phyloP scores from a whole-genome alignment of 64 coral and sea anemone genomes.

The Montipora efflorescens region DNA sequence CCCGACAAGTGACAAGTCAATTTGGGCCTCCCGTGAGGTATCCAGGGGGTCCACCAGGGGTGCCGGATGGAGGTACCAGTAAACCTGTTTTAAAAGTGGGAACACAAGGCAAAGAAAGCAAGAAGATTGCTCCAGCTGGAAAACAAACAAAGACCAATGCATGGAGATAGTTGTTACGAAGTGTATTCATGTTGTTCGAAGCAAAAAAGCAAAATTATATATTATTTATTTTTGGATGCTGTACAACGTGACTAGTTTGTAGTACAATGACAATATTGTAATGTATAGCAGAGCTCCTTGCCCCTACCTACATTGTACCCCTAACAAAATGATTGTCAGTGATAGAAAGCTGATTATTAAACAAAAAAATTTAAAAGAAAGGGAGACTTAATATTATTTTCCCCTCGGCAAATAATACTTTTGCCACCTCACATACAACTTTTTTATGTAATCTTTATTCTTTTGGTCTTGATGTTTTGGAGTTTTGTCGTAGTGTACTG shows the following conservation, averaged over 20 bases:
- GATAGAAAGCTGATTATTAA: no score
- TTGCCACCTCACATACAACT: no score
- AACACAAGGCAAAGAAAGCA: slow-evolving; percentile 25
- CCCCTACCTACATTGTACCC: no score
- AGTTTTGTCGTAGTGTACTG: no score
- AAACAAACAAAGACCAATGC: slow-evolving; percentile 29
- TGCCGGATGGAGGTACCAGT: not conserved
- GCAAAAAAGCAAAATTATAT: slow-evolving; percentile 18
- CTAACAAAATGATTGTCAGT: not conserved
- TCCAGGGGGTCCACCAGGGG: slow-evolving; percentile 6
- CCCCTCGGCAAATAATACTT: no score
- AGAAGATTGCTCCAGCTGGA: slow-evolving; percentile 17
- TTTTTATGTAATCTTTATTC: no score
- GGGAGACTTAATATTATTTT: no score
- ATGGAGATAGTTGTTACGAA: slow-evolving; percentile 18
- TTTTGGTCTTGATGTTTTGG: no score
- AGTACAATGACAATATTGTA: not conserved
- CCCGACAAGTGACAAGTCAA: slow-evolving; percentile 2
- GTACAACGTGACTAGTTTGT: not conserved
- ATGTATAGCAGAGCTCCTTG: not conserved
- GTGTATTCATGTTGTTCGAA: not conserved
- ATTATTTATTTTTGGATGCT: not conserved
- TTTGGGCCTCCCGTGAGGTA: slow-evolving; percentile 2
- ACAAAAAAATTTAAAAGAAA: no score
- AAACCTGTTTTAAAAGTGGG: slow-evolving; percentile 1